Percentiles rank a stretch among this genome's conserved stretches.
These are phyloP conservation scores for Blastomussa wellsi DNA, from an alignment of 92 coral and sea anemone species.

Conservation along the genomic window DNA sequence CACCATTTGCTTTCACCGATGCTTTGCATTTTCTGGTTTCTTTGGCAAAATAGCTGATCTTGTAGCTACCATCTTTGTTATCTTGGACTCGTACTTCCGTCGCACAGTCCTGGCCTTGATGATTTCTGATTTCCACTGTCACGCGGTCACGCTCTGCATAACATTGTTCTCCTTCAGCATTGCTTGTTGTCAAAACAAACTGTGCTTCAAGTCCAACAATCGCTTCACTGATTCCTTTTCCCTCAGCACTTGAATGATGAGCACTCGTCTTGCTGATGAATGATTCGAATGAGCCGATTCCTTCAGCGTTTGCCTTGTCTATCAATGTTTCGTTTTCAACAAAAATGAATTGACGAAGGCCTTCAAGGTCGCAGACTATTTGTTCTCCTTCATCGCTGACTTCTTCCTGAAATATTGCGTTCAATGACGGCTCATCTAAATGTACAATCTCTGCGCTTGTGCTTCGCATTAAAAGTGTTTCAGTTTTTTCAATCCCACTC, in stretches of 20 bases:
- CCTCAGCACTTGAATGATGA: slow-evolving; percentile 18
- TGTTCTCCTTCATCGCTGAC: background rate
- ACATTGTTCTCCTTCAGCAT: background rate
- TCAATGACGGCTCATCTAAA: background rate
- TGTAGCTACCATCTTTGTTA: background rate
- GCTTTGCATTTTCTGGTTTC: background rate
- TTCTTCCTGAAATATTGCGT: background rate
- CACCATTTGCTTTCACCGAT: background rate
- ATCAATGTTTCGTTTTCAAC: background rate
- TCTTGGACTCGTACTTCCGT: background rate
- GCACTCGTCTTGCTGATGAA: background rate
- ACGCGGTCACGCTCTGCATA: background rate
- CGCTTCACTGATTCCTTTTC: slow-evolving; percentile 20
- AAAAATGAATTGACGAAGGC: background rate
- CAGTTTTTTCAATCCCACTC: background rate
- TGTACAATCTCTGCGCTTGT: slow-evolving; percentile 22
- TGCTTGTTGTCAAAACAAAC: background rate
- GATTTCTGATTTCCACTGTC: background rate
- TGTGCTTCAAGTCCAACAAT: slow-evolving; percentile 10
- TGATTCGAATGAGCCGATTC: background rate
- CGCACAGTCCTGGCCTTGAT: background rate
- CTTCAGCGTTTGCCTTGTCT: background rate
- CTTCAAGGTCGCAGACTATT: background rate
- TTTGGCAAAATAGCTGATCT: background rate
- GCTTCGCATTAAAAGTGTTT: background rate